phyloP scores from a whole-genome alignment of 2,888 invertebrate genomes.

The Deroplatys truncata region DNA sequence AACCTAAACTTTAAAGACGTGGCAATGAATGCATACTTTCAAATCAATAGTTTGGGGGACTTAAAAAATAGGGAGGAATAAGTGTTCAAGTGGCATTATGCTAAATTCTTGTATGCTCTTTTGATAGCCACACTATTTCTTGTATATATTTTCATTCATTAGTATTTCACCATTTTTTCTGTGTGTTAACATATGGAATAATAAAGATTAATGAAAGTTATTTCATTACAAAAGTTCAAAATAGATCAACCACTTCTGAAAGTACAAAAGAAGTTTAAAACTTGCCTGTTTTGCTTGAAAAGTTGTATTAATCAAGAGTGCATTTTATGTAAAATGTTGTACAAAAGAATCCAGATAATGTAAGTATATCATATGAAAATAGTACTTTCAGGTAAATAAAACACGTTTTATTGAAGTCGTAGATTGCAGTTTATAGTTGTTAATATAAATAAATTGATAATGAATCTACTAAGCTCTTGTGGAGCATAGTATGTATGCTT shows the following conservation, averaged over 20 bases:
- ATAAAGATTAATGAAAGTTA: no score
- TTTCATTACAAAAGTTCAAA: not conserved
- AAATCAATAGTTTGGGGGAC: no score
- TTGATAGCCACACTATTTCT: no score
- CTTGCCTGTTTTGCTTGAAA: not conserved
- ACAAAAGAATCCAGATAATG: not conserved
- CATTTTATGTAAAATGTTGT: slow-evolving; percentile 4
- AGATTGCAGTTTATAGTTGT: not conserved
- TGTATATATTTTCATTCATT: no score
- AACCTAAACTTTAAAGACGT: no score
- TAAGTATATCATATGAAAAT: not conserved
- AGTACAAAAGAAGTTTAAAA: not conserved
- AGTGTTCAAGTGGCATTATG: no score
- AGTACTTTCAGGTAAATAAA: not conserved
- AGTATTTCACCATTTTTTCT: no score
- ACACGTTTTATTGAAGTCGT: not conserved
- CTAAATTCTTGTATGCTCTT: no score
- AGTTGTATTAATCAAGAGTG: not conserved
- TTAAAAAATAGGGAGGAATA: no score
- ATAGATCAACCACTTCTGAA: not conserved
- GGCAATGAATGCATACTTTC: no score
- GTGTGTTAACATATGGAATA: no score
- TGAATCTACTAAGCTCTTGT: not conserved
- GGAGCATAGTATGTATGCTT: not conserved
- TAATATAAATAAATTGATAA: not conserved